Conservation (phyloP, 2,113 vertebrate species). For the Phodopus roborovskii region DNA sequence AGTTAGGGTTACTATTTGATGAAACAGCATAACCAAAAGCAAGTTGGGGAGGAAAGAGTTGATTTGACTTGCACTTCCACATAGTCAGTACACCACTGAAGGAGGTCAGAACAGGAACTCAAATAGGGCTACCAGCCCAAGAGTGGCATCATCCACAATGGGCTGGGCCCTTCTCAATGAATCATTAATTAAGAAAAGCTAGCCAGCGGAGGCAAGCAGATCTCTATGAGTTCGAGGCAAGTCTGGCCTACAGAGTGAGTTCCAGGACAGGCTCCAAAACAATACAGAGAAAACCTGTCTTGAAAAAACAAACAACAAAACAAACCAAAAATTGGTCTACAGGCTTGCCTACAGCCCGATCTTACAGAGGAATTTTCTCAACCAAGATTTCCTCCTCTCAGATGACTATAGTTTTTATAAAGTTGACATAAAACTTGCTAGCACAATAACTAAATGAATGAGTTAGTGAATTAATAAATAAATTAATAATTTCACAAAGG, state of each 20-base stretch:
- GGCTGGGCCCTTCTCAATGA: too few species aligned
- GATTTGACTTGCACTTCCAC: neutral
- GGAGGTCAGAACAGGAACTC: neutral
- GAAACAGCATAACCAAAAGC: neutral
- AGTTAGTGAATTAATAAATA: neutral
- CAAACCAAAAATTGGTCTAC: neutral
- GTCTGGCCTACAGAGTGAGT: too few species aligned
- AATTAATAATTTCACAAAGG: neutral
- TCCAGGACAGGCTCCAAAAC: too few species aligned
- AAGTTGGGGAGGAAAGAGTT: neutral
- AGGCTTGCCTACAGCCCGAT: neutral
- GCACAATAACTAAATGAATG: neutral
- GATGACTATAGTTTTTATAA: neutral
- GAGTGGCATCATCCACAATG: neutral
- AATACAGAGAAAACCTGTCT: too few species aligned
- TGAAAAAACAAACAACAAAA: too few species aligned
- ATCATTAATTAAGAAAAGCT: neutral
- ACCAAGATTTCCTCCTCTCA: neutral
- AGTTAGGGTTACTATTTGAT: neutral
- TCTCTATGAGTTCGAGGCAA: too few species aligned
- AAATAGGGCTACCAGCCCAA: neutral
- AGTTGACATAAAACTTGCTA: neutral
- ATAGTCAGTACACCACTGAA: neutral
- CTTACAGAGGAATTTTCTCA: neutral
- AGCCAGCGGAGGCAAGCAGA: too few species aligned